Conservation (phyloP, 2,888 invertebrate species). For the Theretra japonica region DNA sequence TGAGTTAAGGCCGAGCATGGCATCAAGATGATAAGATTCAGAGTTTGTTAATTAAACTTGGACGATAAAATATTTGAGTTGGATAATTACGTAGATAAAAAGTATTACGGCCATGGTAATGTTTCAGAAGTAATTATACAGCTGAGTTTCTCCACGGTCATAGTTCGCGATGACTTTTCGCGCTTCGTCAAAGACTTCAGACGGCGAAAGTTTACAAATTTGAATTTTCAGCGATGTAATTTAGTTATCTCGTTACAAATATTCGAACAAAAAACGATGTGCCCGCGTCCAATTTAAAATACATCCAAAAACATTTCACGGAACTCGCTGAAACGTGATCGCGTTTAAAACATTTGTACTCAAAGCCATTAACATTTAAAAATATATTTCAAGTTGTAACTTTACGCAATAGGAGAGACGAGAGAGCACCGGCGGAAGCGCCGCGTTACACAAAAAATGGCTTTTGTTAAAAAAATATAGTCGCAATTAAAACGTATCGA, state of each 20-base stretch:
- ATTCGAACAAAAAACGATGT: neutral
- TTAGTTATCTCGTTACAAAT: neutral
- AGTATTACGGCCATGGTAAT: constrained; percentile 11
- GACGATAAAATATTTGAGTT: constrained; percentile 10
- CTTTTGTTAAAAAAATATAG: constrained; percentile 7
- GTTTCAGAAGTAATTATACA: constrained; percentile 22
- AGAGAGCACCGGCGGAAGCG: neutral
- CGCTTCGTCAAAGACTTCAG: neutral
- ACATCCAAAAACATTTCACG: neutral
- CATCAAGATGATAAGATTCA: neutral
- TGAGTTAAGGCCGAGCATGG: constrained; percentile 46
- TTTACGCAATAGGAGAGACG: neutral
- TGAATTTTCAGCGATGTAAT: neutral
- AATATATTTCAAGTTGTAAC: neutral
- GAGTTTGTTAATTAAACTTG: constrained; percentile 18
- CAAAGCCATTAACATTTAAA: constrained; percentile 1
- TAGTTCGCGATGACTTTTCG: neutral
- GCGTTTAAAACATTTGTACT: neutral
- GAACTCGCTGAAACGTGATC: constrained; percentile 8
- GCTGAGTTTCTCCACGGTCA: neutral
- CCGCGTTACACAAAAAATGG: neutral
- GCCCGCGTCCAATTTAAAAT: neutral
- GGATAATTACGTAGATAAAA: neutral
- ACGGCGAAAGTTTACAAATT: neutral
- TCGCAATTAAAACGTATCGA: constrained; percentile 17